phyloP scores from a whole-genome alignment of 2,113 vertebrate species.

The Ptychochromis oligacanthus region DNA sequence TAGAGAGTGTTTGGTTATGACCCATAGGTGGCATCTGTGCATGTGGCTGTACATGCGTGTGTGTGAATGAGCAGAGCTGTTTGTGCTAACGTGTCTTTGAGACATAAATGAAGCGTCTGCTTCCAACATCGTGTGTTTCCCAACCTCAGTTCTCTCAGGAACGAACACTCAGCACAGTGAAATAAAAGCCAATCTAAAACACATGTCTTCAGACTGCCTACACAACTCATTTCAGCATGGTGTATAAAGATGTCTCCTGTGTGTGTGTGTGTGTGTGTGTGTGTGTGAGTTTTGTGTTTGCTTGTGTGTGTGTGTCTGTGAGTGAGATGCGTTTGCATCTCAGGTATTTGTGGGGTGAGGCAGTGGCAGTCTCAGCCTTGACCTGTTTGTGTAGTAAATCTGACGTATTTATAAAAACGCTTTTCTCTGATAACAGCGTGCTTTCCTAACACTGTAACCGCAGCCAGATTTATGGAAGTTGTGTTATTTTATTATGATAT shows the following conservation, averaged over 20 bases:
- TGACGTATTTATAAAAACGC: constrained; percentile 41
- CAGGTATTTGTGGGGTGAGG: constrained; percentile 48
- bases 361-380: constrained; percentile 41
- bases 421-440: constrained; percentile 10
- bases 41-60: neutral
- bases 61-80: neutral
- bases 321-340: neutral
- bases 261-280: constrained; percentile 5
- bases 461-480: constrained; percentile 36
- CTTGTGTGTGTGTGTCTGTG: constrained; percentile 2
- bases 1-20: constrained; percentile 55
- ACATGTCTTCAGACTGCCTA: constrained; percentile 50
- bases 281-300: neutral
- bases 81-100: constrained; percentile 36
- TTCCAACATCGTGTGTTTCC: constrained; percentile 37
- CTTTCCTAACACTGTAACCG: constrained; percentile 26
- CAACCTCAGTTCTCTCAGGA: constrained; percentile 62
- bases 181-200: constrained; percentile 66
- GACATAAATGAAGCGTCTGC: constrained; percentile 60
- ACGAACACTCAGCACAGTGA: constrained; percentile 58
- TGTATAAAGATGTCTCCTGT: constrained; percentile 36
- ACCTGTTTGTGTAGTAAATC: constrained; percentile 46
- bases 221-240: constrained; percentile 33
- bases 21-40: constrained; percentile 35
- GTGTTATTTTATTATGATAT: constrained; percentile 33